Evolutionary conservation across 2,113 vertebrate genomes (phyloP).

Genomic region (Dunckerocampus dactyliophorus): DNA sequence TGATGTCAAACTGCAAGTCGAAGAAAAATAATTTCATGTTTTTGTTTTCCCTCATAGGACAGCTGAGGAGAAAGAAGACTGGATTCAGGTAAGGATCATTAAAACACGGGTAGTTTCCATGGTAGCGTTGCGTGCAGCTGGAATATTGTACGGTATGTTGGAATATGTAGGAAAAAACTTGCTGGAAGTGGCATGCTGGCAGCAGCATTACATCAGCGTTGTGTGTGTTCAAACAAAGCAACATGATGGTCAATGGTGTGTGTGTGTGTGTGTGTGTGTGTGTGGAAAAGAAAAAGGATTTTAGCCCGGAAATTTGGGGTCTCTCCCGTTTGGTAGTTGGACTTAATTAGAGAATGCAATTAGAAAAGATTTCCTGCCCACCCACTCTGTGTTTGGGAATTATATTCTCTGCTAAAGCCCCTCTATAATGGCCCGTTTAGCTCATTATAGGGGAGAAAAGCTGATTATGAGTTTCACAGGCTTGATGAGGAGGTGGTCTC

Average conservation of each 20-base stretch:
- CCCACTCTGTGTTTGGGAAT: slow-evolving; percentile 38
- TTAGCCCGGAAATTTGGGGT: slow-evolving; percentile 1
- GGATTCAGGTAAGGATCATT: slow-evolving; percentile 82
- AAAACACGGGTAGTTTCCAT: too few relatives aligned
- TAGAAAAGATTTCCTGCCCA: slow-evolving; percentile 28
- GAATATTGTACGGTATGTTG: not conserved
- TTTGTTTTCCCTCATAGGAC: slow-evolving; percentile 74
- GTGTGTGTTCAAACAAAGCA: not conserved
- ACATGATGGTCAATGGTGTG: not conserved
- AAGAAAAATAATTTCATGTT: slow-evolving; percentile 1
- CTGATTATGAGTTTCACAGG: slow-evolving; percentile 49
- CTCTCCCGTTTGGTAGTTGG: not conserved
- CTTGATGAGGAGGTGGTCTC: slow-evolving; percentile 6
- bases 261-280: not conserved
- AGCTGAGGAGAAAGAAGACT: slow-evolving; percentile 92
- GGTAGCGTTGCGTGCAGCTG: not conserved
- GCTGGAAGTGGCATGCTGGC: not conserved
- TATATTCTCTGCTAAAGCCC: slow-evolving; percentile 36
- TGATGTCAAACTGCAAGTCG: not conserved
- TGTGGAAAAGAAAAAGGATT: not conserved
- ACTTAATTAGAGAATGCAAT: slow-evolving; percentile 35
- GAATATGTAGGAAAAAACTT: not conserved
- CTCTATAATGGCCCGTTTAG: slow-evolving; percentile 51
- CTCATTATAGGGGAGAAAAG: slow-evolving; percentile 47
- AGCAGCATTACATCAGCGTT: not conserved